phyloP scores from a whole-genome alignment of 2,888 invertebrate genomes.

The Trichopria drosophilae region DNA sequence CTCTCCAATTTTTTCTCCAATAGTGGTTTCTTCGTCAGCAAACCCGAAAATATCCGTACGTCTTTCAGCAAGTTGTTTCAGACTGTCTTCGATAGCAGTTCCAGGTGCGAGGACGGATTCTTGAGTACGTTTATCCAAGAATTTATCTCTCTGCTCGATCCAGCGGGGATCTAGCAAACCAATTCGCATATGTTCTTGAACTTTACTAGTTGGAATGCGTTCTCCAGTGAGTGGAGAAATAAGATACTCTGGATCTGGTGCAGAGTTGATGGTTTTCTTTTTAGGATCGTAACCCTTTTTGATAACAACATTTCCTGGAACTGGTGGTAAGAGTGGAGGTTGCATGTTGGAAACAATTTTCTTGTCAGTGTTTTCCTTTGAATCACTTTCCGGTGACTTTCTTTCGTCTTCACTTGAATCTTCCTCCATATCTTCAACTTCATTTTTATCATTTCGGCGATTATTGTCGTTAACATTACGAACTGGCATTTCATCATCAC shows the following conservation, averaged over 20 bases:
- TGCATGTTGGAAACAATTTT: constrained; percentile 60
- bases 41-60: constrained; percentile 99
- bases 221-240: constrained; percentile 99
- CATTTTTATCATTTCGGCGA: constrained; percentile 60
- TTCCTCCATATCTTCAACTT: constrained; percentile 92
- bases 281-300: constrained; percentile 97
- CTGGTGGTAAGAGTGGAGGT: constrained; percentile 79
- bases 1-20: constrained; percentile 97
- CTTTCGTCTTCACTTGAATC: constrained; percentile 74
- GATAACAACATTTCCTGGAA: constrained; percentile 90
- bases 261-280: constrained; percentile 65
- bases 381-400: constrained; percentile 49
- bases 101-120: constrained; percentile 79
- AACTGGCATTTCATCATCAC: constrained; percentile 63
- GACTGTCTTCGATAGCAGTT: constrained; percentile 91
- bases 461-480: constrained; percentile 54
- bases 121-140: constrained; percentile 89
- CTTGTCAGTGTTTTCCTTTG: constrained; percentile 48
- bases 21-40: constrained; percentile 97
- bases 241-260: constrained; percentile 78
- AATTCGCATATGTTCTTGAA: constrained; percentile 97
- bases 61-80: constrained; percentile 94
- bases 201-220: constrained; percentile 93
- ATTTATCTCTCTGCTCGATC: constrained; percentile 95
- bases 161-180: constrained; percentile 94